Evolutionary conservation across 2,113 vertebrate genomes (phyloP).

Genomic region (Pachycephala philippinensis): DNA sequence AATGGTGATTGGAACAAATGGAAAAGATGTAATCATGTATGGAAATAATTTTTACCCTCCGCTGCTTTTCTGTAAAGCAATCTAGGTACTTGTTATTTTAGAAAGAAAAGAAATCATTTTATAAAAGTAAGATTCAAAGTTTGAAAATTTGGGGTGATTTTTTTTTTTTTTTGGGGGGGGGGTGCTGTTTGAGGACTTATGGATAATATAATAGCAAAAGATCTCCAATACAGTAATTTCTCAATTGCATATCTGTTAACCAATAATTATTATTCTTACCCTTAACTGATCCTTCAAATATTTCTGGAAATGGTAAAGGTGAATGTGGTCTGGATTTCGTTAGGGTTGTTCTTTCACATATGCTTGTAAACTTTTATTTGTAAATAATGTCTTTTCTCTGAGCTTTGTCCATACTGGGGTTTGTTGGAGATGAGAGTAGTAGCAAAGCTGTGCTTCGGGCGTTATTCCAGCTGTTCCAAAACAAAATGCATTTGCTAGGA

Average conservation of each 20-base stretch:
- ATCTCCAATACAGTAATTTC: not conserved
- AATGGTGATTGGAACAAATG: not conserved
- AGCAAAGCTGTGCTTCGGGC: not conserved
- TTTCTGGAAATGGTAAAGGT: not conserved
- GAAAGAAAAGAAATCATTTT: not conserved
- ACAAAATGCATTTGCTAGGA: not conserved
- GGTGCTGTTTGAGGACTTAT: not conserved
- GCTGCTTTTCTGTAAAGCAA: not conserved
- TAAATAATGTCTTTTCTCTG: not conserved
- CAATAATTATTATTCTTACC: not conserved
- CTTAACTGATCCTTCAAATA: not conserved
- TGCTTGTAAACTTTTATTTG: not conserved
- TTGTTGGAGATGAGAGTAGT: not conserved
- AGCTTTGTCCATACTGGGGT: not conserved
- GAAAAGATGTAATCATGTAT: not conserved
- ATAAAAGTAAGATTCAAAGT: not conserved
- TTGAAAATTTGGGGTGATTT: not conserved
- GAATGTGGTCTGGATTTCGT: not conserved
- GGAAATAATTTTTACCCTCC: not conserved
- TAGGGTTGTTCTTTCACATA: not conserved
- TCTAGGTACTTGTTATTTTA: not conserved
- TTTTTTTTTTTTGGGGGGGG: not conserved
- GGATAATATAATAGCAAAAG: not conserved
- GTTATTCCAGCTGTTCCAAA: not conserved
- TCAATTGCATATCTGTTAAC: not conserved